Base-by-base conservation (phyloP, 2,888 invertebrate genomes). In the Drosophila imparisetae region DNA sequence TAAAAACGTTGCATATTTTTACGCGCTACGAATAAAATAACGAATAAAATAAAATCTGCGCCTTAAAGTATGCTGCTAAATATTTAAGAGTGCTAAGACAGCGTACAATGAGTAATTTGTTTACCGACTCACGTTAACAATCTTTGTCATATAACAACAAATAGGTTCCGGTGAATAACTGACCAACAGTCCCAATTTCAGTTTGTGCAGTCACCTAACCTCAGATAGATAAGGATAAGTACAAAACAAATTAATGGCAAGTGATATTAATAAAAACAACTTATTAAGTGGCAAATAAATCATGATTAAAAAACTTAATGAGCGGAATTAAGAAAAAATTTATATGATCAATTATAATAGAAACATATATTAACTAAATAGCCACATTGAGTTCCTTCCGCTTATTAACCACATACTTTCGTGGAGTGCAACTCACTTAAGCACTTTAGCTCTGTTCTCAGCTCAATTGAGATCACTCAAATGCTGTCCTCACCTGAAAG, bases 391-490 rank as follows among this genome's bases (percentile, higher is more conserved):
- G 32, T 24, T 34, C 7, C 55, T 38, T 27, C 13, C 27, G n/a
- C n/a, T 49, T 27, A 5, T 49, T 27, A 49, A 30, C 36, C 24
- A 13, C 4, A 8, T 6, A 38, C 50, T 57, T 75, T 66, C 45
- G 59, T 15, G 36, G 66, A 70, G 76, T 76, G 71, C 21, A 65
- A 32, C 8, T 34, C 27, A 61, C 38, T 42, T 52, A 30, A 40
- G 10, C 27, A 48, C 48, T 10, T 32, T 30, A 10, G 24, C 36
- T 32, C 30, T 45, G 58, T 78, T 75, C 50, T 60, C 54, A 42
- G 79, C 75, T 45, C 45, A 62, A 59, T 59, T 65, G 40, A 55
- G 61, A 52, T 63, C 68, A 68, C 52, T 57, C 49, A 64, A 72
- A 36, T 48, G 32, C 32, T 57, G 48, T 36, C 30, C 38, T 34